Evolutionary conservation across 2,797 vertebrate genomes (phyloP), one percentile per base, ranked within the genome.

Genomic region (Gymnothorax reevesii): DNA sequence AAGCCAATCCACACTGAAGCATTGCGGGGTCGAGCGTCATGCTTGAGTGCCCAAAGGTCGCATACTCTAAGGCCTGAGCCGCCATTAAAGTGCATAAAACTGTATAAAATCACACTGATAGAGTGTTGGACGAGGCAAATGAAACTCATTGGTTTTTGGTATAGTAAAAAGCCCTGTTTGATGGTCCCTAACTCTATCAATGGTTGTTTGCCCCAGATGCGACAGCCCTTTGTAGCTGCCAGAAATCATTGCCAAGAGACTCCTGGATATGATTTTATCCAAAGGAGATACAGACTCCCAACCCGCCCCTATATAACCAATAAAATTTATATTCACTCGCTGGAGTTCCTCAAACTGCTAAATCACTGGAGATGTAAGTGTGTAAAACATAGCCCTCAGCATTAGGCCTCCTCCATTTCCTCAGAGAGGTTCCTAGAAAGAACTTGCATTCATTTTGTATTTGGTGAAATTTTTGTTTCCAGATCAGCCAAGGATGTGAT

Each of bases 211-310:
- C 55, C 77, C 77, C 77, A 80, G 77, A 54, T 80, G 77, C 49
- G 42, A 54, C 52, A 22, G 52, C 77, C 77, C 9, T 49, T 80
- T 12, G 2, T 55, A n/a, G 52, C 77, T 54, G 77, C 77, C 77
- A 80, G 55, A 20, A 80, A 55, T 80, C 59, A 73, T 54, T 85
- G 77, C 84, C 54, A 83, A 75, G 84, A 73, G 80, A 64, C 84
- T 87, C 83, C 57, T 89, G 54, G 62, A 73, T 88, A 64, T 83
- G 82, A 75, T 84, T 89, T 83, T 62, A 54, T 60, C 69, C 83
- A 83, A 59, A 69, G 84, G 49, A 33, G 71, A 84, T 52, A 82
- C 57, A 88, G 42, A 9, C 62, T 27, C 20, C 20, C 54, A 73
- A 55, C 71, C 71, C 73, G 55, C 54, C 60, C 83, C 84, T 71